Evolutionary conservation across 30 jellyfish, hydroid and myxozoan genomes (phyloP).

Genomic region (Haliclystus octoradiatus): DNA sequence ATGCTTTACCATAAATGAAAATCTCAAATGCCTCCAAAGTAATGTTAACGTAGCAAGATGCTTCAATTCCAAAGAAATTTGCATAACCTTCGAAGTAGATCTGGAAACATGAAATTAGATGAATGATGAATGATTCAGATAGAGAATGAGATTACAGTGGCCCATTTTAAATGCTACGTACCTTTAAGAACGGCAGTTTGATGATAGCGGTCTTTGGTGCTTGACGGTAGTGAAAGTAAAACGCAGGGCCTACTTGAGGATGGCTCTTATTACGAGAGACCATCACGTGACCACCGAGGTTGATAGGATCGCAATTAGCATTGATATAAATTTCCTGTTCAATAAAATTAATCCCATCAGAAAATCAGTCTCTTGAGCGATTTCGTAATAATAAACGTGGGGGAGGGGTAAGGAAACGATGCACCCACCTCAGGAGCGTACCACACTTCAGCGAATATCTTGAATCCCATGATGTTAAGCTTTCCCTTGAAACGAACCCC

Average conservation of each 20-base stretch:
- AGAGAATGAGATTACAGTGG: no score
- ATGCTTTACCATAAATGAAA: constrained; percentile 80
- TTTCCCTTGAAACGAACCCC: constrained; percentile 82
- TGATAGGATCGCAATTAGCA: constrained; percentile 83
- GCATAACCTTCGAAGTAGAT: constrained; percentile 88
- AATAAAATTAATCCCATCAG: not conserved
- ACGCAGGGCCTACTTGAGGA: constrained; percentile 66
- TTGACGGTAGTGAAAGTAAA: constrained; percentile 54
- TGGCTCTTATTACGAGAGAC: constrained; percentile 66
- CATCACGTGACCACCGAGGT: constrained; percentile 72
- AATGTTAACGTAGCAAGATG: constrained; percentile 63
- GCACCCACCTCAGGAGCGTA: constrained; percentile 59
- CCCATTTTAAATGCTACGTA: not conserved
- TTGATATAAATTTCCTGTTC: constrained; percentile 68
- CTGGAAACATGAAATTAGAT: no score
- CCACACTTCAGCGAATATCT: constrained; percentile 51
- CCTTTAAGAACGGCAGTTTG: constrained; percentile 78
- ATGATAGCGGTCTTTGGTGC: constrained; percentile 27
- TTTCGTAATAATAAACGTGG: not conserved
- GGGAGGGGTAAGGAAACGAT: not conserved
- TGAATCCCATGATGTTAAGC: constrained; percentile 63
- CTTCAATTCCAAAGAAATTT: constrained; percentile 82
- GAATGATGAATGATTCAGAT: no score
- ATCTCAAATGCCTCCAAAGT: constrained; percentile 75
- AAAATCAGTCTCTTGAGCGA: no score